Percentiles rank a stretch among this genome's conserved stretches.
phyloP scores from a whole-genome alignment of 2,888 invertebrate genomes.

The Rhorus exstirpatorius region DNA sequence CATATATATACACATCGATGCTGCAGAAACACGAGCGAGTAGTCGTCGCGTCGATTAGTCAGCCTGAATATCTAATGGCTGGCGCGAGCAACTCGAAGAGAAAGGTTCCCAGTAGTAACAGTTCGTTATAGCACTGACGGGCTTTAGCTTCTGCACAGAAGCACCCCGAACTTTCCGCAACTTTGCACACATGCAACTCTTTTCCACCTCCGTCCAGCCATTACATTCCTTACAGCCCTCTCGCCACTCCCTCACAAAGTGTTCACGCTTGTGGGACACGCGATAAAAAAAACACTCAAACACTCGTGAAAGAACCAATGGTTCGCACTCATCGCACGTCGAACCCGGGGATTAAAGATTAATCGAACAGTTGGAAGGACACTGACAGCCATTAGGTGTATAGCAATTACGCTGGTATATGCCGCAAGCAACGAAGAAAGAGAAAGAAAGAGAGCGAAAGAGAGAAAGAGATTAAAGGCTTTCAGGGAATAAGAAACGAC shows the following conservation, averaged over 20 bases:
- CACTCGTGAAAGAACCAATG: constrained; percentile 13
- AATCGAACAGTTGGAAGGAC: constrained; percentile 51
- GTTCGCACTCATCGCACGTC: constrained; percentile 24
- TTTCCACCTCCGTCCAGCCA: constrained; percentile 4
- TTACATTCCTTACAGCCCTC: neutral
- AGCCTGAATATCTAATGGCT: constrained; percentile 31
- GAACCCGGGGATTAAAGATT: constrained; percentile 61
- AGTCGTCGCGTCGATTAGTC: constrained; percentile 61
- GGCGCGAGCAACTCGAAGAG: constrained; percentile 35
- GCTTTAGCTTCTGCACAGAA: constrained; percentile 19
- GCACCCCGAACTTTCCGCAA: constrained; percentile 44
- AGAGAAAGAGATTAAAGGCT: constrained; percentile 33
- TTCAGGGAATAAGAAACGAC: constrained; percentile 17
- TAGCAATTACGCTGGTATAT: constrained; percentile 15
- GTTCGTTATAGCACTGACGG: constrained; percentile 50
- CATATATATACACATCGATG: too few relatives aligned
- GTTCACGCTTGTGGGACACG: constrained; percentile 8
- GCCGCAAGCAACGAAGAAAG: neutral
- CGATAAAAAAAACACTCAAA: constrained; percentile 13
- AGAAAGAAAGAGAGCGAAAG: neutral
- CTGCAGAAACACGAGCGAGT: constrained; percentile 22
- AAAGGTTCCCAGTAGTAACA: constrained; percentile 55
- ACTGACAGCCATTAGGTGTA: constrained; percentile 58
- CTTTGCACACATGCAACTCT: constrained; percentile 37
- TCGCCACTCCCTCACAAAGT: constrained; percentile 9